Percentiles rank a stretch among this genome's conserved stretches.
phyloP scores from a whole-genome alignment of 2,113 vertebrate genomes.

The Takifugu flavidus region DNA sequence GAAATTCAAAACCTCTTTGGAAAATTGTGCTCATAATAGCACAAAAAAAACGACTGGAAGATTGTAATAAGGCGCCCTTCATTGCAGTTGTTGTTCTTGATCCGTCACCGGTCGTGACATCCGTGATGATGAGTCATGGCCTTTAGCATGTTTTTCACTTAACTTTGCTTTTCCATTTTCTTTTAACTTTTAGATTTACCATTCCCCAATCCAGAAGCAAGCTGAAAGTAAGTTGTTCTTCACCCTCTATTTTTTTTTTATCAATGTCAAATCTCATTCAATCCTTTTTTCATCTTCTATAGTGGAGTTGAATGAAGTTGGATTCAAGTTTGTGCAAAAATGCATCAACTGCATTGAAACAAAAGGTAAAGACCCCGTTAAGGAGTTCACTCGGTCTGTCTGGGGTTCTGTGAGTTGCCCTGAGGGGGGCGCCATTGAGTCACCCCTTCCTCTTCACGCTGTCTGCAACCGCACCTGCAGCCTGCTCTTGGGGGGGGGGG shows the following conservation, averaged over 20 bases:
- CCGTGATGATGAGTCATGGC: not conserved
- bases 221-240: conserved; percentile 88
- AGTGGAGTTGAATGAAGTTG: conserved; percentile 96
- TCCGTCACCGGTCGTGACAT: not conserved
- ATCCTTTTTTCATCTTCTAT: conserved; percentile 9
- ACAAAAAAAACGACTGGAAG: not conserved
- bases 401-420: conserved; percentile 19
- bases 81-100: too few species aligned
- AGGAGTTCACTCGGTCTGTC: not conserved
- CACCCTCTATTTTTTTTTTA: conserved; percentile 1
- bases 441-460: not conserved
- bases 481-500: not conserved
- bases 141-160: conserved; percentile 10
- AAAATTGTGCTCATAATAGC: not conserved
- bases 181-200: conserved; percentile 85
- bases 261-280: not conserved
- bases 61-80: not conserved
- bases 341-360: conserved; percentile 93
- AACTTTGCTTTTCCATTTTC: conserved; percentile 9
- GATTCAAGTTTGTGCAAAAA: conserved; percentile 93
- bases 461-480: not conserved
- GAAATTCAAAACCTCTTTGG: not conserved
- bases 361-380: conserved; percentile 76
- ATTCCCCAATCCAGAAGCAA: conserved; percentile 94
- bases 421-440: conserved; percentile 56